These are phyloP conservation scores for Mastacembelus armatus DNA, from an alignment of 2,797 vertebrate genomes.

Conservation along the genomic window DNA sequence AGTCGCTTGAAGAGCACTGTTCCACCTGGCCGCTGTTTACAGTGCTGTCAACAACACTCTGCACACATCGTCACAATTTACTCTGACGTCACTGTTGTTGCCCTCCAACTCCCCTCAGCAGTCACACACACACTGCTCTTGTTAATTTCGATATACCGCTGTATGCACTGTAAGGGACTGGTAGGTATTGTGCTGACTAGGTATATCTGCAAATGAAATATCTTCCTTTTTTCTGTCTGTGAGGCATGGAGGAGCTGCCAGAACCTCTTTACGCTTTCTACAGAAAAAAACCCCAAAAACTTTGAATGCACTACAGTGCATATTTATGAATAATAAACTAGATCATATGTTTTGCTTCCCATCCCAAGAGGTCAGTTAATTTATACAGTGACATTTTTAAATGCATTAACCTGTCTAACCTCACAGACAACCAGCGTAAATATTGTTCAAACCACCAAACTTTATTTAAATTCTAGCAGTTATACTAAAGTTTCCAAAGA, in stretches of 20 bases:
- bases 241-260: constrained; percentile 2
- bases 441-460: background rate
- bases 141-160: constrained; percentile 57
- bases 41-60: constrained; percentile 70
- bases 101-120: constrained; percentile 67
- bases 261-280: background rate
- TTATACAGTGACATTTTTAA: no score
- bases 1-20: constrained; percentile 56
- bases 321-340: background rate
- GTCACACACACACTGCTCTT: constrained; percentile 32
- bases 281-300: background rate
- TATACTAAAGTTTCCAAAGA: no score
- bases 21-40: constrained; percentile 78
- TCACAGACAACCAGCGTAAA: background rate
- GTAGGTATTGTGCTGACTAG: constrained; percentile 47
- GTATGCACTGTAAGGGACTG: constrained; percentile 19
- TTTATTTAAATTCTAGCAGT: background rate
- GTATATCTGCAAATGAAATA: constrained; percentile 32
- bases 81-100: constrained; percentile 54
- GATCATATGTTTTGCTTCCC: background rate
- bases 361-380: background rate
- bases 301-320: background rate
- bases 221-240: constrained; percentile 21
- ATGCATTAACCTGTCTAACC: no score
- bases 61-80: constrained; percentile 67